Conservation (phyloP, 2,113 vertebrate genomes). For the Sylvietta virens region DNA sequence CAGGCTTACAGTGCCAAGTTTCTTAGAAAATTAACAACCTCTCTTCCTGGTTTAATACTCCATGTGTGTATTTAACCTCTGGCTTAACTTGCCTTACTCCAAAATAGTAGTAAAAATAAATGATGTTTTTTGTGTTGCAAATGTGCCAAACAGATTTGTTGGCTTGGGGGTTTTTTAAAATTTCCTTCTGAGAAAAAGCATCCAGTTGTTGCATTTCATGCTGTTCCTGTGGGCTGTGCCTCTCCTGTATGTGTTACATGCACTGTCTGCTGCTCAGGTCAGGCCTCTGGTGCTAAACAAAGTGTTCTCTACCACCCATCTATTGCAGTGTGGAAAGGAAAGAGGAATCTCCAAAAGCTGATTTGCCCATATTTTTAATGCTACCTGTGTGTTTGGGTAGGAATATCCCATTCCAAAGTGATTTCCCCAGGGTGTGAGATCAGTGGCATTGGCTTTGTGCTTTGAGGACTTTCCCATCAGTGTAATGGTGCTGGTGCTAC, state of each 20-base stretch:
- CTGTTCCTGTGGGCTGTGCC: not conserved
- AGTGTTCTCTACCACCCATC: not conserved
- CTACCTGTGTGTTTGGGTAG: not conserved
- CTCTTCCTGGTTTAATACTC: not conserved
- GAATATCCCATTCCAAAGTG: not conserved
- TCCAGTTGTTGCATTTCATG: not conserved
- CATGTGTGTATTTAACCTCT: not conserved
- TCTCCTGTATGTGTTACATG: not conserved
- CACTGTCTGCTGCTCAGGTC: not conserved
- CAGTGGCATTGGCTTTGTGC: rapidly evolving
- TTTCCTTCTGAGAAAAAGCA: not conserved
- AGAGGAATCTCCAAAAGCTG: not conserved
- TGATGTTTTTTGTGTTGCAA: not conserved
- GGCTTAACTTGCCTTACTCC: not conserved
- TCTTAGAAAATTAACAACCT: not conserved
- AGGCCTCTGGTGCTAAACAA: not conserved
- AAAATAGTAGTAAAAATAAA: not conserved
- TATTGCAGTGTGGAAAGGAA: not conserved
- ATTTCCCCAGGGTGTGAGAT: not conserved
- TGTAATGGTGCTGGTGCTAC: not conserved
- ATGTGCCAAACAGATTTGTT: not conserved
- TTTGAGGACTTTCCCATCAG: not conserved
- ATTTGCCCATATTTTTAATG: not conserved
- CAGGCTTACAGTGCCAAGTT: not conserved
- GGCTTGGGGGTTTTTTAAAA: not conserved